These are phyloP conservation scores for Eupelmus urozonus DNA, from an alignment of 2,888 invertebrate species.

Conservation along the genomic window DNA sequence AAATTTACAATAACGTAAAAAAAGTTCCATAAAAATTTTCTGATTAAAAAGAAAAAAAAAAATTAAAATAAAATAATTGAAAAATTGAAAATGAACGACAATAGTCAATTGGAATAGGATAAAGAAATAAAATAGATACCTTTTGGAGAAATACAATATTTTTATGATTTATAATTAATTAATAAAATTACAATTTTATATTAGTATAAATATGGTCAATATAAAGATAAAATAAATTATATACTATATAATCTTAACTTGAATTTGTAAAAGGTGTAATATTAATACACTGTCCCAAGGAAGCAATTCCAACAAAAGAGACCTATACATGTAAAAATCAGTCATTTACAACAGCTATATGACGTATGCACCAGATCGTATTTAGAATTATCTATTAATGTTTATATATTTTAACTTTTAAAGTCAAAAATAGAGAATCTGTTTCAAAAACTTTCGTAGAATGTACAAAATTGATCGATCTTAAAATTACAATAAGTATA, in stretches of 20 bases:
- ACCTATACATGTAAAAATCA: slow-evolving; percentile 56
- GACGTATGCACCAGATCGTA: slow-evolving; percentile 39
- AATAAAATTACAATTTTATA: slow-evolving; percentile 46
- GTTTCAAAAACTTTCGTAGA: slow-evolving; percentile 35
- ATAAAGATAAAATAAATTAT: slow-evolving; percentile 53
- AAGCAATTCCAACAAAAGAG: slow-evolving; percentile 31
- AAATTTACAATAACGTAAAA: too few relatives aligned
- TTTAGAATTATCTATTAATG: slow-evolving; percentile 16
- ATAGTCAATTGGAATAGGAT: not conserved
- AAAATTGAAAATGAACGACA: too few relatives aligned
- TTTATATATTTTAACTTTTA: slow-evolving; percentile 22
- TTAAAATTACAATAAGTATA: slow-evolving; percentile 49
- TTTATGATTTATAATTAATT: slow-evolving; percentile 29
- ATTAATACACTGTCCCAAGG: slow-evolving; percentile 41
- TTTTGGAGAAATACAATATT: slow-evolving; percentile 48
- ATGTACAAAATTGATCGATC: slow-evolving; percentile 43
- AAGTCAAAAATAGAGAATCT: slow-evolving; percentile 51
- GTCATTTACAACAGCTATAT: slow-evolving; percentile 45
- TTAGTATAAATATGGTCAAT: slow-evolving; percentile 53
- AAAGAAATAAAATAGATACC: not conserved
- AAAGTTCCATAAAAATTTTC: too few relatives aligned
- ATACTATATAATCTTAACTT: slow-evolving; percentile 30
- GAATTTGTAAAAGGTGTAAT: slow-evolving; percentile 42
- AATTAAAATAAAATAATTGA: too few relatives aligned
- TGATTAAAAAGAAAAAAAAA: too few relatives aligned